Conservation (phyloP, 2,113 vertebrate species). For the Periophthalmodon schlosseri region DNA sequence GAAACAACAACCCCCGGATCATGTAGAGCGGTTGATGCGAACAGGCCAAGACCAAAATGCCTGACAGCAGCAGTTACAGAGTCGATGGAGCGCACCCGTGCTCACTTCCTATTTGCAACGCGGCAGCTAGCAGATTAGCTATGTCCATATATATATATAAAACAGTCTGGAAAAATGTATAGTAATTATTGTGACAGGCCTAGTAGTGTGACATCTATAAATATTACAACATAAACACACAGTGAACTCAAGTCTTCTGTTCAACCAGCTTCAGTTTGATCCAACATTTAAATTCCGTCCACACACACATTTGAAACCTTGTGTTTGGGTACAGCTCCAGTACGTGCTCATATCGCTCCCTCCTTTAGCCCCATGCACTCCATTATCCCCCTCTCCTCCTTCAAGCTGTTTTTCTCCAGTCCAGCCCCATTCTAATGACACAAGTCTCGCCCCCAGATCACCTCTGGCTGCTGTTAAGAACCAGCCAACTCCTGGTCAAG, state of each 20-base stretch:
- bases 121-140: too few relatives aligned
- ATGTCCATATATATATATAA: too few relatives aligned
- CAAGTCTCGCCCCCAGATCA: slow-evolving; percentile 29
- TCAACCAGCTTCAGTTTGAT: background rate
- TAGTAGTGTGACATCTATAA: too few relatives aligned
- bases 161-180: too few relatives aligned
- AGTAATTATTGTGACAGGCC: too few relatives aligned
- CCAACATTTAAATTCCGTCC: slow-evolving; percentile 1
- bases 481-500: slow-evolving; percentile 39
- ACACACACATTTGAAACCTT: background rate
- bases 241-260: background rate
- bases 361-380: slow-evolving; percentile 20
- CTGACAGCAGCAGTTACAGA: too few relatives aligned
- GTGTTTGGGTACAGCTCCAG: slow-evolving; percentile 8
- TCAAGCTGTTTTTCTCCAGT: slow-evolving; percentile 32
- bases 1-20: too few relatives aligned
- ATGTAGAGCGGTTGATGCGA: too few relatives aligned
- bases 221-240: too few relatives aligned
- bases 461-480: slow-evolving; percentile 19
- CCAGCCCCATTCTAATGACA: slow-evolving; percentile 33
- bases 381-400: slow-evolving; percentile 25
- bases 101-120: too few relatives aligned
- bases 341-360: slow-evolving; percentile 9
- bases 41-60: too few relatives aligned
- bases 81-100: too few relatives aligned